These are phyloP conservation scores for Solea solea DNA, from an alignment of 2,113 vertebrate species.

Conservation along the genomic window DNA sequence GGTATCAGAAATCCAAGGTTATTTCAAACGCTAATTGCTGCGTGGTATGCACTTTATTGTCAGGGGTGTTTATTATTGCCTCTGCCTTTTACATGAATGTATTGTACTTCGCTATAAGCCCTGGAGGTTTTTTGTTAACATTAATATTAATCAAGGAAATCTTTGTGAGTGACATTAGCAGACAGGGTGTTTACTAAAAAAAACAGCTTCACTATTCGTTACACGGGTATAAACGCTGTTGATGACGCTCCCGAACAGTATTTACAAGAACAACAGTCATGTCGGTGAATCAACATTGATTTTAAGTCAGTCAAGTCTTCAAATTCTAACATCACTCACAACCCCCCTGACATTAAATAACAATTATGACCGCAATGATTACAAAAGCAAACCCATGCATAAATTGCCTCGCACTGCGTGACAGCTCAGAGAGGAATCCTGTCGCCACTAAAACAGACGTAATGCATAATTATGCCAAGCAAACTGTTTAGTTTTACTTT, in stretches of 20 bases:
- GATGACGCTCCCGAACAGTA: background rate
- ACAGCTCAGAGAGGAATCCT: slow-evolving; percentile 18
- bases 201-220: too few species aligned
- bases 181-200: too few species aligned
- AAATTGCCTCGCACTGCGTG: background rate
- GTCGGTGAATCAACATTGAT: background rate
- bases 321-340: slow-evolving; percentile 14
- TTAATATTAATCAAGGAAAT: too few species aligned
- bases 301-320: background rate
- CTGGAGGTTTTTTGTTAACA: too few species aligned
- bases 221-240: background rate
- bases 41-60: too few species aligned
- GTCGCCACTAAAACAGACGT: slow-evolving; percentile 34
- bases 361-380: slow-evolving; percentile 21
- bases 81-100: too few species aligned
- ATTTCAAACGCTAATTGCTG: too few species aligned
- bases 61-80: too few species aligned
- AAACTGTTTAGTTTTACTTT: slow-evolving; percentile 40
- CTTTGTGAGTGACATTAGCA: too few species aligned
- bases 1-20: too few species aligned
- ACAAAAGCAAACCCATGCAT: slow-evolving; percentile 13
- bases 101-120: too few species aligned
- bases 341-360: slow-evolving; percentile 5
- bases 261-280: background rate
- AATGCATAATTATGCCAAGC: slow-evolving; percentile 40